phyloP scores from a whole-genome alignment of 2,113 vertebrate species.

The Channa maculata region DNA sequence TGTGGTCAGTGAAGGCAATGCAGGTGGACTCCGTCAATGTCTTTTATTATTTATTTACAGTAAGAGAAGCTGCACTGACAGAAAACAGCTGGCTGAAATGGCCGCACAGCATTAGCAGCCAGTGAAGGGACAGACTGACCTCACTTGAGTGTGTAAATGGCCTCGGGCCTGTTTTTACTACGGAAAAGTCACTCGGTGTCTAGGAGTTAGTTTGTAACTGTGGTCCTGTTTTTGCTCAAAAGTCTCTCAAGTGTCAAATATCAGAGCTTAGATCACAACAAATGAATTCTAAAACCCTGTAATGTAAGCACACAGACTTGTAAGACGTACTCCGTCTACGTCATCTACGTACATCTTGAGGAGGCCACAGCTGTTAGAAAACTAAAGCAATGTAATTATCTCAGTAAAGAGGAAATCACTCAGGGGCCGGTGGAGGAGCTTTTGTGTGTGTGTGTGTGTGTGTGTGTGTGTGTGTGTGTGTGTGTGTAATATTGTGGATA shows the following conservation, averaged over 20 bases:
- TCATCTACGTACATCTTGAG: slow-evolving; percentile 63
- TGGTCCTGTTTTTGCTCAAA: neutral
- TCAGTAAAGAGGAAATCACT: slow-evolving; percentile 57
- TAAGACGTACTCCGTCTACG: slow-evolving; percentile 17
- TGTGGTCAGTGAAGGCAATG: too few relatives aligned
- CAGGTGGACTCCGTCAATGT: too few relatives aligned
- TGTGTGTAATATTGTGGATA: slow-evolving; percentile 9
- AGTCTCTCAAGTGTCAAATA: slow-evolving; percentile 37
- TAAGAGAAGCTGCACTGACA: neutral
- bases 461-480: slow-evolving; percentile 26
- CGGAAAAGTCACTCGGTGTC: slow-evolving; percentile 16
- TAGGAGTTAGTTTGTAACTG: neutral
- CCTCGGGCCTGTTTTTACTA: neutral
- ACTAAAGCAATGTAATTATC: slow-evolving; percentile 66
- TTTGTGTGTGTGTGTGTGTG: neutral
- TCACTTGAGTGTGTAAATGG: neutral
- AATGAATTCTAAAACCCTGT: slow-evolving; percentile 33
- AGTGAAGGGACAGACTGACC: slow-evolving; percentile 9
- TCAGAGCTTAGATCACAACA: slow-evolving; percentile 24
- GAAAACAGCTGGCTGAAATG: neutral
- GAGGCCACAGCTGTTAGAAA: slow-evolving; percentile 67
- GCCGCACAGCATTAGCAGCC: neutral
- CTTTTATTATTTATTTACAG: too few relatives aligned
- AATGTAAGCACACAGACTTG: slow-evolving; percentile 46
- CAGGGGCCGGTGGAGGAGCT: neutral